Conservation (phyloP, 1,140 invertebrate species). For the Diprion similis region DNA sequence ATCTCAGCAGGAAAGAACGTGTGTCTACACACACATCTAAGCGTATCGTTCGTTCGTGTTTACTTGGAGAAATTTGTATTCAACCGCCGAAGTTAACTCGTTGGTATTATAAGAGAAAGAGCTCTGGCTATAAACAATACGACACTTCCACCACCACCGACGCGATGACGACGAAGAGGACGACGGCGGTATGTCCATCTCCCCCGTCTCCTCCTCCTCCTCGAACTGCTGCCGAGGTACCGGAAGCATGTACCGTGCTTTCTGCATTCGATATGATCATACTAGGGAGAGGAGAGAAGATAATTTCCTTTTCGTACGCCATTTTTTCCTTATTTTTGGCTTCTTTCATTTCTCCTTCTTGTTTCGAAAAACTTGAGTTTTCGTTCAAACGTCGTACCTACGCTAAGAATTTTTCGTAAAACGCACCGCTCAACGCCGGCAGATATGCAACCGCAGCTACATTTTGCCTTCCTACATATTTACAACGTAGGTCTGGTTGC, state of each 20-base stretch:
- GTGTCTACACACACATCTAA: no score
- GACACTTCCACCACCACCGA: background rate
- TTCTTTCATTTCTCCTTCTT: background rate
- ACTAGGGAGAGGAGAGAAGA: background rate
- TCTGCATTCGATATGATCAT: background rate
- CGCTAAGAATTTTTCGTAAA: no score
- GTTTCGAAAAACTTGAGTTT: background rate
- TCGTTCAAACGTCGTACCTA: no score
- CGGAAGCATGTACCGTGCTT: background rate
- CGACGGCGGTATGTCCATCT: no score
- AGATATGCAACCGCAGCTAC: no score
- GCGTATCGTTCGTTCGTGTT: no score
- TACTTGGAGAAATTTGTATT: background rate
- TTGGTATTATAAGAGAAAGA: background rate
- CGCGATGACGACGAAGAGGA: no score
- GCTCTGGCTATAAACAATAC: background rate
- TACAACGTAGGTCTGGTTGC: no score
- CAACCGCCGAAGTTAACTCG: background rate
- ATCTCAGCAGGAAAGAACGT: no score
- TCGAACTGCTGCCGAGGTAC: background rate
- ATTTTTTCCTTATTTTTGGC: background rate
- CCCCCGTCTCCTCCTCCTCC: no score
- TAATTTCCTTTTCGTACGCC: background rate
- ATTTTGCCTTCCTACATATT: no score
- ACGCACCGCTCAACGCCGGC: no score